These are phyloP conservation scores for Acanthurus tractus DNA, from an alignment of 2,797 vertebrate species.

Conservation along the genomic window DNA sequence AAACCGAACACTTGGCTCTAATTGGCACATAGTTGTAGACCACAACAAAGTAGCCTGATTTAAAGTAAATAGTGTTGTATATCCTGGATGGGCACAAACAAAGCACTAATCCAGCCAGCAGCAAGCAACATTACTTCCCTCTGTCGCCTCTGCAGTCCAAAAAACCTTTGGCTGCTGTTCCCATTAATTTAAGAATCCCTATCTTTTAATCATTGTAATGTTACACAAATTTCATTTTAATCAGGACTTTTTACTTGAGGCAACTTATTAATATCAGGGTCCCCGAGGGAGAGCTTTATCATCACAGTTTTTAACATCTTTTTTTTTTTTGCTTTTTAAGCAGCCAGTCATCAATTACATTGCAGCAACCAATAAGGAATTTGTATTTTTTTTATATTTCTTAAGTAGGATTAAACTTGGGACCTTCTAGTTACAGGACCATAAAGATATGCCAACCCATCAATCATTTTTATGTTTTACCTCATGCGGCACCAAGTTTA, in stretches of 20 bases:
- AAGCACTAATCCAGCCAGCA: conserved; percentile 26
- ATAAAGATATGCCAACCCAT: not conserved
- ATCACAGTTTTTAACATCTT: conserved; percentile 14
- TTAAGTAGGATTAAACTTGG: conserved; percentile 1
- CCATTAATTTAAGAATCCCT: conserved; percentile 31
- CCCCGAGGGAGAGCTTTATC: conserved; percentile 6
- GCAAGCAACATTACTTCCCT: conserved; percentile 27
- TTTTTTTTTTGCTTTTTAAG: conserved; percentile 5
- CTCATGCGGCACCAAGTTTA: conserved; percentile 20
- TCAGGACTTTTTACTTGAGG: conserved; percentile 19
- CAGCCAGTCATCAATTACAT: not conserved
- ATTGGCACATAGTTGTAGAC: conserved; percentile 20
- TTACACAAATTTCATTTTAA: conserved; percentile 38
- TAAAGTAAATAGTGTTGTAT: conserved; percentile 26
- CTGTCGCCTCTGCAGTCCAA: conserved; percentile 28
- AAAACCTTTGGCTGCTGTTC: conserved; percentile 35
- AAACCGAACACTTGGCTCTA: conserved; percentile 8
- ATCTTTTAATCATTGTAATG: conserved; percentile 26
- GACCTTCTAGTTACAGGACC: not conserved
- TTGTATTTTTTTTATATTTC: not conserved
- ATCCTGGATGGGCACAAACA: conserved; percentile 26
- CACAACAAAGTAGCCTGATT: conserved; percentile 1
- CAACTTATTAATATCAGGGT: conserved; percentile 2
- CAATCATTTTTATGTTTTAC: conserved; percentile 33
- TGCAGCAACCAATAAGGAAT: not conserved